Evolutionary conservation across 2,113 vertebrate species (phyloP), one percentile per base, ranked within the genome.

Genomic region (Equus przewalskii): DNA sequence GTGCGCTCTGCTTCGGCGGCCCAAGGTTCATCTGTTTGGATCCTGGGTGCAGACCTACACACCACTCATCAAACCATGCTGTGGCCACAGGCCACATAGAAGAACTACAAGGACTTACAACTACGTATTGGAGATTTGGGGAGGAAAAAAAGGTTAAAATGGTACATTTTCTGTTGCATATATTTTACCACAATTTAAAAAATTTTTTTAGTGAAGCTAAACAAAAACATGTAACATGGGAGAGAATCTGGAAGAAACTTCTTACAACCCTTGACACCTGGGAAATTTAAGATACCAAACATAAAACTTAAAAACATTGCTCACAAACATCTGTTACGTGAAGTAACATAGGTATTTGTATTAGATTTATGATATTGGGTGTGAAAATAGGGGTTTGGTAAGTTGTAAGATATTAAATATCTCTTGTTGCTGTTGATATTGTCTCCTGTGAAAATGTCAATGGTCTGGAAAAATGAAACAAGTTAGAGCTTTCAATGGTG

Each of bases 151-250:
- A 30, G 13, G 54, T 69, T 85, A 76, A 72, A 93, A 65, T 62
- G 46, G 28, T n/a, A 19, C 18, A 54, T 33, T 87, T 88, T 56
- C 15, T 82, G 21, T 60, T 44, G 46, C 2, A 2, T 15, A 7
- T 46, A 78, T 81, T 92, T 97, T 89, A 60, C 69, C 26, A 72
- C 54, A 36, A 58, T 54, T 1, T 41, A 85, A 86, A 95, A 76
- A 60, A 30, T 13, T 26, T 7, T 41, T 70, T 49, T 19, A 88
- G 64, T 78, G 5, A 69, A 44, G n/a, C 19, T 72, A 9, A 90
- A 62, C 36, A 81, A 67, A 87, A 96, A 58, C 14, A 49, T 11
- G 46, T 60, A 65, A 28, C n/a, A 83, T 5, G 9, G 49, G 33
- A 72, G 13, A 84, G 51, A 80, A 93, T 67, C 15, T 73, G 14